These are phyloP conservation scores for Pachyseris speciosa DNA, from an alignment of 64 coral and sea anemone genomes.

Conservation along the genomic window DNA sequence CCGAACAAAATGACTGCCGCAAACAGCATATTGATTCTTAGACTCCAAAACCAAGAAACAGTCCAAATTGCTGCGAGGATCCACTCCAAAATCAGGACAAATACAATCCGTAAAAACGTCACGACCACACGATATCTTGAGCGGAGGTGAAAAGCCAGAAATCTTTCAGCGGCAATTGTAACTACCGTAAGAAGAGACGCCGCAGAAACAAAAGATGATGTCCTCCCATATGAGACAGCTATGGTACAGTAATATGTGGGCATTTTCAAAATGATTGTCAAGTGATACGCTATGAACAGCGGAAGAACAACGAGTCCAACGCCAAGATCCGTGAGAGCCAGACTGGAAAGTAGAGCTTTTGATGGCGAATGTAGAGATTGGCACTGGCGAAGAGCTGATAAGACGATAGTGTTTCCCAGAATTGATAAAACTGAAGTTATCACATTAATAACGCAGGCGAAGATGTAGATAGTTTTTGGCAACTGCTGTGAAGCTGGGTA, in stretches of 20 bases:
- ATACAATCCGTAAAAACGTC: neutral
- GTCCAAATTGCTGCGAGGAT: neutral
- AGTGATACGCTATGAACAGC: neutral
- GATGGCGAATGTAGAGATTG: slow-evolving; percentile 4
- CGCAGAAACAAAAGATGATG: neutral
- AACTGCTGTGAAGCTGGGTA: neutral
- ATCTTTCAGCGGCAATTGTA: neutral
- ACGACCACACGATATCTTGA: neutral
- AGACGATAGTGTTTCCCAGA: neutral
- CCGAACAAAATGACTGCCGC: neutral
- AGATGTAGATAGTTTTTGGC: neutral
- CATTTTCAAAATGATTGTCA: slow-evolving; percentile 13
- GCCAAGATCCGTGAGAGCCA: neutral
- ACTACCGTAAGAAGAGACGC: neutral
- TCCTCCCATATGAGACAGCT: neutral
- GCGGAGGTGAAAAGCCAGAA: neutral
- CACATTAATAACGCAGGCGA: neutral
- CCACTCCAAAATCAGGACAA: neutral
- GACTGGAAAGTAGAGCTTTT: slow-evolving; percentile 18
- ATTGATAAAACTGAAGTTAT: neutral
- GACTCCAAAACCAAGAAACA: neutral
- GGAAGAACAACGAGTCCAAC: slow-evolving; percentile 8
- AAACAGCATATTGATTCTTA: neutral
- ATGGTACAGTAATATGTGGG: neutral
- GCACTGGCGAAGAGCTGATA: neutral